Conservation (phyloP, 2,797 vertebrate species). For the Melanotaenia trifasciata region DNA sequence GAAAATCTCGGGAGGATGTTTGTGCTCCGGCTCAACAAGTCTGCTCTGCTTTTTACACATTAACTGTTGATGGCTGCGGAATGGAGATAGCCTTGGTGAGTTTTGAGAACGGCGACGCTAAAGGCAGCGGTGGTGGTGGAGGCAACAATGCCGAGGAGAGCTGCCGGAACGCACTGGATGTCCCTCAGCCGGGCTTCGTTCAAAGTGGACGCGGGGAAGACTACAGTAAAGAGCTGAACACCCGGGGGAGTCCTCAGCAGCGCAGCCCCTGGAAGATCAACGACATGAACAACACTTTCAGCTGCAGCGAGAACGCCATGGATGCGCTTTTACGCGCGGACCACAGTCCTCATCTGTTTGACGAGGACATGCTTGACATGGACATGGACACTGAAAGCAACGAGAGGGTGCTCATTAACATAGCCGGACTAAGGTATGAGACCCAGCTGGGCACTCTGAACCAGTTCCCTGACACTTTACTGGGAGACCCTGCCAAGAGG, state of each 20-base stretch:
- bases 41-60: slow-evolving; percentile 4
- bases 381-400: slow-evolving; percentile 82
- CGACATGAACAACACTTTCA: slow-evolving; percentile 85
- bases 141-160: slow-evolving; percentile 71
- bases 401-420: slow-evolving; percentile 94
- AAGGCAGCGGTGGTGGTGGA: slow-evolving; percentile 71
- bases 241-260: slow-evolving; percentile 59
- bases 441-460: slow-evolving; percentile 93
- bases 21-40: slow-evolving; percentile 57
- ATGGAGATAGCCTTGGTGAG: slow-evolving; percentile 95
- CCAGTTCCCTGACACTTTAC: slow-evolving; percentile 93
- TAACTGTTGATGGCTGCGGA: slow-evolving; percentile 77
- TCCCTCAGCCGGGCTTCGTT: slow-evolving; percentile 75
- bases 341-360: slow-evolving; percentile 85
- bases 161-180: slow-evolving; percentile 75
- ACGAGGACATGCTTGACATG: slow-evolving; percentile 83
- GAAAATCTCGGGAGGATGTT: slow-evolving; percentile 45
- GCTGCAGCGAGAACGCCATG: slow-evolving; percentile 77
- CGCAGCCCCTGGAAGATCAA: slow-evolving; percentile 82
- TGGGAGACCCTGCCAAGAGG: slow-evolving; percentile 92
- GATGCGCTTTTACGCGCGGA: slow-evolving; percentile 82
- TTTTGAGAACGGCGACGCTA: slow-evolving; percentile 90
- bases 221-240: slow-evolving; percentile 80
- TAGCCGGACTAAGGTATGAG: slow-evolving; percentile 92
- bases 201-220: slow-evolving; percentile 75